Base-by-base conservation (phyloP, 2,888 invertebrate genomes). In the Pterobdella sp. region DNA sequence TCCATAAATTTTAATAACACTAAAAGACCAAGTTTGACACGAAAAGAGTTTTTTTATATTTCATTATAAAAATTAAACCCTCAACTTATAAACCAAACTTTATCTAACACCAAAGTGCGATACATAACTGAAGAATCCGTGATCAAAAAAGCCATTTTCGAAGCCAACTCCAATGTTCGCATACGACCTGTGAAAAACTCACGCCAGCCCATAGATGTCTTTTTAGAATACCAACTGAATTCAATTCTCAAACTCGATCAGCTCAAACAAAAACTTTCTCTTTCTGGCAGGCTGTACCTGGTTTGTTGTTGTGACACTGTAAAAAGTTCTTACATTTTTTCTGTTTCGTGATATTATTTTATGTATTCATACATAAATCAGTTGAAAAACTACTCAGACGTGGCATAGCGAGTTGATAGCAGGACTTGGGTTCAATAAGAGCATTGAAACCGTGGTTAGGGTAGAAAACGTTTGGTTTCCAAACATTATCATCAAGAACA, bases 401-500 rank as follows among this genome's bases (percentile, higher is more conserved):
- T 56, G 60, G 60, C 4, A 56, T 4, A 56, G 26, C n/a, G 60
- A 56, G n/a, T 56, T 56, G 4, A 56, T 56, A 18, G n/a, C 60
- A 26, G 18, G 3, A 3, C n/a, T 56, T 26, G 3, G n/a, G n/a
- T 56, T 56, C 60, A 56, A 56, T 26, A 18, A 7, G 14, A 56
- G 60, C 60, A 56, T 22, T 26, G 60, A 56, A 14, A 7, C 26
- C 60, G 60, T 56, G 14, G 60, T 56, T 3, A 56, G n/a, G n/a
- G n/a, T 56, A 4, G n/a, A 18, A 3, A 7, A 22, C 60, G 60
- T 56, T n/a, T 56, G 60, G 60, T 56, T 56, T 26, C 60, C 60
- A 26, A 56, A 56, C 60, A 56, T 56, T 26, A 56, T 56, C 60
- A 56, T 56, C n/a, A 56, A 56, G 60, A 56, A 56, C 60, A 56